These are phyloP conservation scores for Synergus laeviventris DNA, from an alignment of 2,888 invertebrate species.

Conservation along the genomic window DNA sequence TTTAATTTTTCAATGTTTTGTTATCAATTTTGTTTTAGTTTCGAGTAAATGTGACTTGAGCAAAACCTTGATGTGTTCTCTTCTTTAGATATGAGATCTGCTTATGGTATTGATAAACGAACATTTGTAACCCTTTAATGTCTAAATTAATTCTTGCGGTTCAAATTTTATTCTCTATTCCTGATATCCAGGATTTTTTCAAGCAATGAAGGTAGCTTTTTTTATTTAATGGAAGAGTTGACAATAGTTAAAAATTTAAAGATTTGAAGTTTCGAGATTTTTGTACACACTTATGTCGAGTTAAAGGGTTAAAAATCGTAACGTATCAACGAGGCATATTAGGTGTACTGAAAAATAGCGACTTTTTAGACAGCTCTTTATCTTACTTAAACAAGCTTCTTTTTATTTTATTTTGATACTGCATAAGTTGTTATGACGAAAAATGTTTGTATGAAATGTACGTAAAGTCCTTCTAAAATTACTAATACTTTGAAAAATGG, in stretches of 20 bases:
- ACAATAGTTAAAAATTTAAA: no score
- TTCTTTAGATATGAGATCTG: not conserved
- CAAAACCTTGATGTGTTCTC: not conserved
- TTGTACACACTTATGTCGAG: no score
- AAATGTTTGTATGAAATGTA: constrained; percentile 9
- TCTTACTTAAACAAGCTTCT: not conserved
- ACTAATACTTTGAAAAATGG: not conserved
- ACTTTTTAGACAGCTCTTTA: not conserved
- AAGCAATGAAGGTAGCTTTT: no score
- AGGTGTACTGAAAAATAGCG: not conserved
- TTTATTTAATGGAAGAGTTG: no score
- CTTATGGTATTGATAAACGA: not conserved
- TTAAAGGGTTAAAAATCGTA: not conserved
- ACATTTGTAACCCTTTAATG: not conserved
- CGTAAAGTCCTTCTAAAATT: constrained; percentile 1
- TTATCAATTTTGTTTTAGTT: not conserved
- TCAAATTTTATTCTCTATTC: no score
- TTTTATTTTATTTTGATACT: not conserved
- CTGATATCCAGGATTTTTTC: no score
- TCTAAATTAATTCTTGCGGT: no score
- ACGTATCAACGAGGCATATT: constrained; percentile 16
- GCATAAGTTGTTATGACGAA: not conserved
- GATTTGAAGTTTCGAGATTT: no score
- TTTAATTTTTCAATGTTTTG: not conserved
- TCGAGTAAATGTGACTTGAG: not conserved